Base-by-base conservation (phyloP, 2,113 vertebrate genomes). In the Cryptotis parvus region DNA sequence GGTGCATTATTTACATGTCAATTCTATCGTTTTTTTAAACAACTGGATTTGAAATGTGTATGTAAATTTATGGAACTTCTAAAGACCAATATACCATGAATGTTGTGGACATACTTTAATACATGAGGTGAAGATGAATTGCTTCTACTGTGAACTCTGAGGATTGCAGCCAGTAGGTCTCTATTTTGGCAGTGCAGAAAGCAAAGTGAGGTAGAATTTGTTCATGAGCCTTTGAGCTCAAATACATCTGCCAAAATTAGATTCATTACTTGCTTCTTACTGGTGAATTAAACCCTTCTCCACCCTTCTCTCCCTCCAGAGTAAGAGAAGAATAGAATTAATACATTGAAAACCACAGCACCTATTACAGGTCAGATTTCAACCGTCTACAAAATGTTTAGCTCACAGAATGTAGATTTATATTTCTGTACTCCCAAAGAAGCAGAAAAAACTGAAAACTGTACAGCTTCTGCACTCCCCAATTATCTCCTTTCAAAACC, bases 401-500 rank as follows among this genome's bases (percentile, higher is more conserved):
- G 18, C 31, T 39, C 37, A 39, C 35, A 93, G 49, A 66, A n/a
- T 63, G 65, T 9, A 89, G 58, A 89, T 80, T 66, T 86, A 49
- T 49, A 89, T 89, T 86, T 92, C 77, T 89, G 87, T 55, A 79
- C 79, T 95, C 79, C 89, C 24, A 65, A 92, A 85, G 94, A 96
- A 89, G 90, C 92, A 95, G 92, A 65, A 9, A 72, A 87, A 93
- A 80, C 92, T 96, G 73, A 63, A 76, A 93, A 93, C 95, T 84
- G 41, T 81, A 87, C 89, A 92, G 93, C 73, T 91, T 96, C 74
- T 90, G 79, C 80, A 79, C 87, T 93, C 95, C 93, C 92, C 96
- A 97, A 95, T 96, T 95, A 96, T 95, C 95, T 91, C 73, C 86
- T 92, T 94, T 96, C 92, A 95, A 84, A 95, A 63, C 76, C 93